A percentile compares a stretch with the other conserved stretches of the same genome.
Evolutionary conservation across 2,113 vertebrate species (phyloP).

Genomic region (human (Homo sapiens)): GRCh38 chrX:141140001-141140500

Average conservation of each 20-base stretch:
- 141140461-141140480: conserved; percentile 33
- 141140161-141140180: not conserved
- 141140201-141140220: not conserved
- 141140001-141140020: not conserved
- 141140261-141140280: not conserved
- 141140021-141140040: not conserved
- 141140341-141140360: not conserved
- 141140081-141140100: not conserved
- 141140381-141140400: not conserved
- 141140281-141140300: not conserved
- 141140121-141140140: not conserved
- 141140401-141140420: conserved; percentile 33
- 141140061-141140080: not conserved
- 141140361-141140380: conserved; percentile 32
- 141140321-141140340: not conserved
- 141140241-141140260: not conserved
- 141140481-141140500: conserved; percentile 39
- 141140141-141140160: not conserved
- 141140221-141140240: not conserved
- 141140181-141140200: not conserved
- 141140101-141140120: not conserved
- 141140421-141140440: not conserved
- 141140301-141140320: not conserved
- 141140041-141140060: not conserved
- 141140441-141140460: not conserved